Evolutionary conservation across 2,113 vertebrate genomes (phyloP).

Genomic region (Suricata suricatta): DNA sequence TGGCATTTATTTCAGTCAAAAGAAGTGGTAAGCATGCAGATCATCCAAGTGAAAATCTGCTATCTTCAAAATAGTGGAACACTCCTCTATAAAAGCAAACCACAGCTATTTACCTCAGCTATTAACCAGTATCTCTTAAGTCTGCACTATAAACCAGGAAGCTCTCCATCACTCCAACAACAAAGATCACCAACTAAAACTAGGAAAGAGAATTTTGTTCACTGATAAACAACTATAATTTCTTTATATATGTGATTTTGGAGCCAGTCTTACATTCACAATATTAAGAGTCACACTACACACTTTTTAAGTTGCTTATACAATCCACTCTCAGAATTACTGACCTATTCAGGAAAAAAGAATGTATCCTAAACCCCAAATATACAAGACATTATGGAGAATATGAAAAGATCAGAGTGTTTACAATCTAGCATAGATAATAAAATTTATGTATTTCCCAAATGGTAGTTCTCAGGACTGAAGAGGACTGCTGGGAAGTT

Average conservation of each 20-base stretch:
- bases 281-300: background rate
- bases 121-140: conserved; percentile 18
- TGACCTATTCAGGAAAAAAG: background rate
- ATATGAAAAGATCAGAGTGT: background rate
- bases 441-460: conserved; percentile 21
- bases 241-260: conserved; percentile 34
- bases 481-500: background rate
- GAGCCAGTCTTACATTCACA: conserved; percentile 39
- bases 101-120: background rate
- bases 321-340: conserved; percentile 21
- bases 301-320: background rate
- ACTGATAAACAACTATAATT: background rate
- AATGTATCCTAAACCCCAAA: background rate
- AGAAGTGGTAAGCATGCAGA: conserved; percentile 19
- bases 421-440: conserved; percentile 24
- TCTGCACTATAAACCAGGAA: conserved; percentile 4
- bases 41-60: conserved; percentile 14
- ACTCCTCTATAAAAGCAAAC: conserved; percentile 17
- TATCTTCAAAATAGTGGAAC: conserved; percentile 12
- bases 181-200: background rate
- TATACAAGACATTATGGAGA: background rate
- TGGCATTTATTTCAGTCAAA: conserved; percentile 3
- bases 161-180: conserved; percentile 21
- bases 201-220: background rate
- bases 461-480: background rate